These are phyloP conservation scores for Phylloscopus whistleri DNA, from an alignment of 2,113 vertebrate genomes.

Conservation along the genomic window DNA sequence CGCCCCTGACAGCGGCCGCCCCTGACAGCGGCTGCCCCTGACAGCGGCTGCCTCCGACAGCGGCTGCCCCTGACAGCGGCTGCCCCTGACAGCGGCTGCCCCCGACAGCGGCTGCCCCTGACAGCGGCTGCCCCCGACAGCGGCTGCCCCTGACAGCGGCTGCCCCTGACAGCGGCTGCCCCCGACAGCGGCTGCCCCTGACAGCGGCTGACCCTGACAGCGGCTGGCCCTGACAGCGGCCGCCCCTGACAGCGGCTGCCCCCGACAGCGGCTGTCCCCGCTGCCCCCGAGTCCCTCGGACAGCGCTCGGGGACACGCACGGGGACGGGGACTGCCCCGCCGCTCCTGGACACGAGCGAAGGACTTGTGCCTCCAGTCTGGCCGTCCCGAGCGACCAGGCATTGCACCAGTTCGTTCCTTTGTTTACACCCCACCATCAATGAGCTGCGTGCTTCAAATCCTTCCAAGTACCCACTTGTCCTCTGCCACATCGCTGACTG, in stretches of 20 bases:
- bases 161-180: background rate
- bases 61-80: background rate
- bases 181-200: background rate
- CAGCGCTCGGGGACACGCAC: background rate
- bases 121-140: background rate
- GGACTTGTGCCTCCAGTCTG: background rate
- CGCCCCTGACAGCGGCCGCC: background rate
- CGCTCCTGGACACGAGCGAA: background rate
- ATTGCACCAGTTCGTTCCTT: accelerated
- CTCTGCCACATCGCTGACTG: accelerated
- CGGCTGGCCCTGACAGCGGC: too few species aligned
- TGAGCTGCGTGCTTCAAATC: background rate
- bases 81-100: background rate
- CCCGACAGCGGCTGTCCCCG: background rate
- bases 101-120: background rate
- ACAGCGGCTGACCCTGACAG: background rate
- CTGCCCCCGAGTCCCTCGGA: background rate
- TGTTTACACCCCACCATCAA: accelerated
- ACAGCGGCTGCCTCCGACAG: background rate
- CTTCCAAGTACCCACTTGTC: accelerated
- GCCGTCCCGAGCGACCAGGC: background rate
- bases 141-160: background rate
- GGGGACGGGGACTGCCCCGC: background rate
- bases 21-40: background rate
- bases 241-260: background rate